Conservation (phyloP, 1,140 invertebrate genomes). For the Drosophila paulistorum region DNA sequence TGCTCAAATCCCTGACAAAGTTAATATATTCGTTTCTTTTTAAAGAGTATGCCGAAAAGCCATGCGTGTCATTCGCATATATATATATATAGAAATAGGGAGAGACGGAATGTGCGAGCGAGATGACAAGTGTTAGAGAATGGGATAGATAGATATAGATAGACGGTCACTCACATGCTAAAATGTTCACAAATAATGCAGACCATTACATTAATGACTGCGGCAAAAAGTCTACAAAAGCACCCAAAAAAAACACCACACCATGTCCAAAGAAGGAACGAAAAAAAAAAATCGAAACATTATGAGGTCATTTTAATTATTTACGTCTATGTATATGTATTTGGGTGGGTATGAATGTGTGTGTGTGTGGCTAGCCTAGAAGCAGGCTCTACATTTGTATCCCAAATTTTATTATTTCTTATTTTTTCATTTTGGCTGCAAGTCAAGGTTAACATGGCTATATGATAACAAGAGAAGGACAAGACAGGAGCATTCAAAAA, state of each 20-base stretch:
- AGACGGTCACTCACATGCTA: conserved; percentile 42
- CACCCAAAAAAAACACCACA: neutral
- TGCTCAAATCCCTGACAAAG: conserved; percentile 4
- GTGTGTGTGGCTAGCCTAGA: conserved; percentile 46
- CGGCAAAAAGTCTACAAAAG: conserved; percentile 62
- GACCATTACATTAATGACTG: conserved; percentile 76
- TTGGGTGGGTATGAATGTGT: conserved; percentile 35
- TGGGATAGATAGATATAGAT: conserved; percentile 21
- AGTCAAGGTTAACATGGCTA: conserved; percentile 57
- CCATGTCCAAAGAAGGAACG: conserved; percentile 31
- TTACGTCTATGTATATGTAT: conserved; percentile 45
- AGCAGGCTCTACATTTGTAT: conserved; percentile 37
- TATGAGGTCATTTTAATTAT: conserved; percentile 77
- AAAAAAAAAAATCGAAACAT: conserved; percentile 65
- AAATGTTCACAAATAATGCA: conserved; percentile 70
- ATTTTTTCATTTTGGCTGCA: conserved; percentile 21
- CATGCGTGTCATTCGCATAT: conserved; percentile 47
- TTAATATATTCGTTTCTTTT: neutral
- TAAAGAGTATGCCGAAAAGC: conserved; percentile 19
- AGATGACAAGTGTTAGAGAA: conserved; percentile 11
- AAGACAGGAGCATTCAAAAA: neutral
- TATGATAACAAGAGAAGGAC: conserved; percentile 22
- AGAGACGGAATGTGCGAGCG: neutral
- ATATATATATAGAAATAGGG: neutral
- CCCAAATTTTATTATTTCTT: conserved; percentile 11